These are phyloP conservation scores for Steromphala cineraria DNA, from an alignment of 2,888 invertebrate genomes.

Conservation along the genomic window DNA sequence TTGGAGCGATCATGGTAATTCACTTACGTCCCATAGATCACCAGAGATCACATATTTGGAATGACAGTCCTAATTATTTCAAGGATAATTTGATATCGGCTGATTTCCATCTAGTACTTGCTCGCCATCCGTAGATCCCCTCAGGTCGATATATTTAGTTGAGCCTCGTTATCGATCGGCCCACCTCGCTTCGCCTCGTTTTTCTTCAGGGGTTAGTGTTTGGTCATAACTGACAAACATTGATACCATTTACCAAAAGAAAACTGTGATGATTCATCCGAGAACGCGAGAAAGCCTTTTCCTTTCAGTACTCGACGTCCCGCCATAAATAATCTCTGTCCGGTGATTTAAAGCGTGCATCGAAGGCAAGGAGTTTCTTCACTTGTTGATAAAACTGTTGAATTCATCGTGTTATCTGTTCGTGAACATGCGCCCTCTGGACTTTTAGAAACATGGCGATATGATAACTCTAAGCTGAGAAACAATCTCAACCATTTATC, in stretches of 20 bases:
- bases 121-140: background rate
- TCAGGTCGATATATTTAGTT: background rate
- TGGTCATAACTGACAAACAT: background rate
- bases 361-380: no score
- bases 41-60: background rate
- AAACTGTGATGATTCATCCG: background rate
- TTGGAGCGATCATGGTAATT: background rate
- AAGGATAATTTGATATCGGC: background rate
- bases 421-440: no score
- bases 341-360: no score
- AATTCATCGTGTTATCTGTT: no score
- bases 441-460: no score
- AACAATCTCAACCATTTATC: no score
- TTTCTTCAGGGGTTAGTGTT: slow-evolving; percentile 3
- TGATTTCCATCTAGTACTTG: background rate
- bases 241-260: slow-evolving; percentile 13
- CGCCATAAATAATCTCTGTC: background rate
- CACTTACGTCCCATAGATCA: background rate
- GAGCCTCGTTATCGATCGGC: background rate
- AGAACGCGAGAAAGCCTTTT: background rate
- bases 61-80: background rate
- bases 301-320: background rate
- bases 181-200: background rate
- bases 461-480: no score
- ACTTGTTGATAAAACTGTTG: no score